Evolutionary conservation across 2,888 invertebrate species (phyloP), one percentile per base, ranked within the genome.

Genomic region (Drosophila vallismaia): DNA sequence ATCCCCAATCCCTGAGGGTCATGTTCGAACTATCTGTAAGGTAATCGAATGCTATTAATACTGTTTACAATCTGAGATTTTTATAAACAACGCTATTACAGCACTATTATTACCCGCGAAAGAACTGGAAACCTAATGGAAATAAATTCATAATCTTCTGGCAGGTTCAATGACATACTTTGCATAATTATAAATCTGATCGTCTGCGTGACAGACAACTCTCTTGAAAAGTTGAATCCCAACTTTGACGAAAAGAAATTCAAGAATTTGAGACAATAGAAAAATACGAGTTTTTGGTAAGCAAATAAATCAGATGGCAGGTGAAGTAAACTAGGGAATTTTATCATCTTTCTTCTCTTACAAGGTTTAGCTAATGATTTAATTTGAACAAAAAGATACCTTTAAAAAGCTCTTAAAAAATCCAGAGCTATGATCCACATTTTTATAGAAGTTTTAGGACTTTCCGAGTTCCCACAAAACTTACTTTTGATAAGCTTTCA

Each of bases 1-100:
- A 70, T n/a, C 68, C 81, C 57, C 76, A 67, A 10, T 63, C 66
- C 51, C 82, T 84, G 3, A 73, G 36, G 8, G 79, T 53, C 80
- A 81, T 81, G 0, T 10, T 48, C 6, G 12, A 28, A 3, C 31
- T 14, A 12, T 68, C 75, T 14, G 3, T 29, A 26, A 5, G 49
- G 12, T 24, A 4, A 24, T 9, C 19, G 0, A 60, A 55, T 24
- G 19, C 33, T 31, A 14, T 9, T n/a, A 4, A 53, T 40, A 26
- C 9, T 1, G 14, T 50, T 36, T 42, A n/a, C 14, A 36, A 6
- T 12, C 12, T 5, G n/a, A 36, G 1, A 12, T 12, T 1, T 36
- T n/a, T n/a, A 36, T 12, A 36, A 33, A 8, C 19, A 33, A 9
- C 3, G 0, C 12, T 36, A 36, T 36, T 36, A 33, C 33, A 33